A percentile compares a stretch with the other conserved stretches of the same genome.
Evolutionary conservation across 2,113 vertebrate genomes (phyloP).

Genomic region (Colius striatus): DNA sequence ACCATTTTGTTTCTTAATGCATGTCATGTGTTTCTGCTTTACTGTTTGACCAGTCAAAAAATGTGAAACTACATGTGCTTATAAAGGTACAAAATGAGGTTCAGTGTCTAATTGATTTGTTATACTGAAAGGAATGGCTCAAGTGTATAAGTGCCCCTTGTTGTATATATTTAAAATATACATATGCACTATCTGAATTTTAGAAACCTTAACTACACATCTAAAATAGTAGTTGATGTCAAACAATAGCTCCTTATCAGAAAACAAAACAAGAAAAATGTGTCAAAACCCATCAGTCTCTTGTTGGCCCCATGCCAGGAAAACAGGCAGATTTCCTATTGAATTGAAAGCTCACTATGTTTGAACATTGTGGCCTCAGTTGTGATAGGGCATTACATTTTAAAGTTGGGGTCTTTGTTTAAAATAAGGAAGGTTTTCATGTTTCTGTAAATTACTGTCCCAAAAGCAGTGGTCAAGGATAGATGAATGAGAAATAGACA

Average conservation of each 20-base stretch:
- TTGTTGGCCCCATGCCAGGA: background rate
- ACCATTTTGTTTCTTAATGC: background rate
- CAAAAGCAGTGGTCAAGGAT: background rate
- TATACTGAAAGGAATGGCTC: background rate
- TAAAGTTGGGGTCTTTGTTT: background rate
- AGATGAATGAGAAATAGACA: background rate
- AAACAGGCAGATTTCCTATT: constrained; percentile 2
- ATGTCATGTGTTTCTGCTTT: background rate
- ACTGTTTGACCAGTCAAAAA: background rate
- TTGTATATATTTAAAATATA: background rate
- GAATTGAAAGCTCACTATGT: background rate
- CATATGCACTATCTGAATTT: background rate
- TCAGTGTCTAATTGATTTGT: background rate
- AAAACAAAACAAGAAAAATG: background rate
- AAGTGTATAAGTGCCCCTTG: background rate
- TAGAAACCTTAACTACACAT: background rate
- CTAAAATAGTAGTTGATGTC: background rate
- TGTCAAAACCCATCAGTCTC: constrained; percentile 12
- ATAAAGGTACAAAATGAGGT: background rate
- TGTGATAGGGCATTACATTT: background rate
- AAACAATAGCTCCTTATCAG: background rate
- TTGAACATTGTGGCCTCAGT: background rate
- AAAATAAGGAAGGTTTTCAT: background rate
- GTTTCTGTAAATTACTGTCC: background rate
- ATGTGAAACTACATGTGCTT: background rate